Base-by-base conservation (phyloP, 2,888 invertebrate species). In the Cephus rjabovi region DNA sequence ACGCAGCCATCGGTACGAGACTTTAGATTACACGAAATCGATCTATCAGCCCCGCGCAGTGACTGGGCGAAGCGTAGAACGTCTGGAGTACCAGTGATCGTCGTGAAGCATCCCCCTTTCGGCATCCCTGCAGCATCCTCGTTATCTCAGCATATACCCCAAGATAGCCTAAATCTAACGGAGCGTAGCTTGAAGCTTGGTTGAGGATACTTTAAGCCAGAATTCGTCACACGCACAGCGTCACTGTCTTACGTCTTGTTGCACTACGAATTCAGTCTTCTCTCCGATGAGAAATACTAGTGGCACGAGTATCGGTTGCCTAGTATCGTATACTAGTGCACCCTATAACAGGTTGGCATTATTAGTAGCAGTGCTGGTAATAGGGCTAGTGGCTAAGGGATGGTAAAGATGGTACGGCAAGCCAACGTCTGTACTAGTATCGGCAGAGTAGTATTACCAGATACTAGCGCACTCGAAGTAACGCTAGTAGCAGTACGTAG, bases 401-500 rank as follows among this genome's bases (percentile, higher is more conserved):
- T 56, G 56, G 56, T 23, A 56, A 56, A 56, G 56, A 56, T 56
- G 9, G 9, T 56, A 56, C 9, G 23, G 23, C 23, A 23, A 23
- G 23, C 56, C 56, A 2, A 56, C 6, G 23, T 56, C 23, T 56
- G 40, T 40, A 23, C 56, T 56, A 56, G 56, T 56, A 56, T 23
- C 23, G 9, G 9, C 1, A 23, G 23, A 9, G 6, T 56, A 23
- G 9, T 23, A 56, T 23, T 56, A 23, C 23, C 1, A 56, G 56
- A 15, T 56, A 56, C 56, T 23, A 56, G 56, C 23, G 4, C 56
- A 56, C 56, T 56, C 9, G 23, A 15, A 56, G 56, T 56, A 56
- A 56, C 23, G 23, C 33, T 71, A 71, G 71, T 31, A 71, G 71
- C 71, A 30, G 71, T 34, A 56, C 79, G 75, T 77, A 86, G 85